These are phyloP conservation scores for Mormyrus proboscirostris DNA, from an alignment of 2,797 vertebrate genomes.

Conservation along the genomic window DNA sequence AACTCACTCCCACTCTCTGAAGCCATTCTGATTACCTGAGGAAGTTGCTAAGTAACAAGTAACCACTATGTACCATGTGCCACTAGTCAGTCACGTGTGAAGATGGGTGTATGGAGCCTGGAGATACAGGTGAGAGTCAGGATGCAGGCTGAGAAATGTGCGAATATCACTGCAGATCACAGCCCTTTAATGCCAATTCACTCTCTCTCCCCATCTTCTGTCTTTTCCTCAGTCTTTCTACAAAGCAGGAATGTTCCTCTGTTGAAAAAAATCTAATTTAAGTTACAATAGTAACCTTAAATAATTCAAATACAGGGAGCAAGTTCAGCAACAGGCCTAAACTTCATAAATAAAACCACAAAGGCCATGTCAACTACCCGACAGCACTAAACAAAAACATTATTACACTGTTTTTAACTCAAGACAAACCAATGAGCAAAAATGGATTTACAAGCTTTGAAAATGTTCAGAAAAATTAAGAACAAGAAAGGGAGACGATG, in stretches of 20 bases:
- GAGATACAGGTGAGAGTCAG: background rate
- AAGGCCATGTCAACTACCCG: slow-evolving; percentile 24
- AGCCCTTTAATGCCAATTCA: background rate
- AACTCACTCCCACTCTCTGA: background rate
- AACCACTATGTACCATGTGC: background rate
- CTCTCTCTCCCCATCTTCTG: background rate
- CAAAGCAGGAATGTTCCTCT: slow-evolving; percentile 21
- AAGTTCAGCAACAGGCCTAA: background rate
- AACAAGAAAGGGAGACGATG: slow-evolving; percentile 14
- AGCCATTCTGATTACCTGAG: background rate
- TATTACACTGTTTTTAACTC: slow-evolving; percentile 18
- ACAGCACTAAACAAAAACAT: background rate
- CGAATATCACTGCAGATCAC: background rate
- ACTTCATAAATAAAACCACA: background rate
- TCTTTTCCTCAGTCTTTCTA: background rate
- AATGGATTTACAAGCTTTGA: slow-evolving; percentile 26
- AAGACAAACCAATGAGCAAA: background rate
- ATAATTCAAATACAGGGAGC: background rate
- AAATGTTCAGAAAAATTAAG: slow-evolving; percentile 12
- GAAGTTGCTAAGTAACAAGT: background rate
- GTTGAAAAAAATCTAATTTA: slow-evolving; percentile 10
- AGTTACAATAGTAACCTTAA: background rate
- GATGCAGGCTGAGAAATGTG: background rate
- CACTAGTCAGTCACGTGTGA: background rate
- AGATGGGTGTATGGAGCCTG: background rate